Base-by-base conservation (phyloP, 2,113 vertebrate species). In the Onychostoma macrolepis region DNA sequence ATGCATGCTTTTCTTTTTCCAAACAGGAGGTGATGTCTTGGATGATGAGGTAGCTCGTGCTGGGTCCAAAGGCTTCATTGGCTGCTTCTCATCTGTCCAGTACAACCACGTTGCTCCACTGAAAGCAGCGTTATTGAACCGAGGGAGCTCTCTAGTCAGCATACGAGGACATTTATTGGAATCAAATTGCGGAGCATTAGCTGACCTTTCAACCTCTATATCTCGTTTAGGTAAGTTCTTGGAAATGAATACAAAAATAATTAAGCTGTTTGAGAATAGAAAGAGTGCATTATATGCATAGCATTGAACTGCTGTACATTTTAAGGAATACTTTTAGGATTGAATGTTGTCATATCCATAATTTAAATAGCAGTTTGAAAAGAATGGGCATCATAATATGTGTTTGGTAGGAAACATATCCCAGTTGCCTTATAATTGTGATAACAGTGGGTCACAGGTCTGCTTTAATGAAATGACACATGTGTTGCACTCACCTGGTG, bases 11-110 rank as follows among this genome's bases (percentile, higher is more conserved):
- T 30, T n/a, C 28, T 56, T 74, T 56, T 53, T 56, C 2, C 10
- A 74, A 75, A 61, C 92, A 97, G 97, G 96, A 43, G 91, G 75
- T 81, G 89, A 91, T 36, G 74, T 86, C 0, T 77, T 96, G 80
- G 95, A 97, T 86, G 87, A 94, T n/a, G 96, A 96, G 83, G 92
- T 97, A 43, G 90, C 93, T 38, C 94, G 93, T 74, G 96, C 95
- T 0, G 97, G 96, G 26, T 84, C 83, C 4, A 83, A 93, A 30
- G 96, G 97, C 41, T 97, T 97, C 87, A 87, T 92, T 9, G 97
- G 96, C 53, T 97, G 97, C 87, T 92, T 97, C 61, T 96, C 96
- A 28, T 95, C 96, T 24, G 96, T 97, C 3, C 96, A 96, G 84
- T 97, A 97, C 90, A 97, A 97, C 83, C 95, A 96, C 12, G 67